These are phyloP conservation scores for Pocillopora grandis DNA, from an alignment of 92 coral and sea anemone genomes.

Conservation along the genomic window DNA sequence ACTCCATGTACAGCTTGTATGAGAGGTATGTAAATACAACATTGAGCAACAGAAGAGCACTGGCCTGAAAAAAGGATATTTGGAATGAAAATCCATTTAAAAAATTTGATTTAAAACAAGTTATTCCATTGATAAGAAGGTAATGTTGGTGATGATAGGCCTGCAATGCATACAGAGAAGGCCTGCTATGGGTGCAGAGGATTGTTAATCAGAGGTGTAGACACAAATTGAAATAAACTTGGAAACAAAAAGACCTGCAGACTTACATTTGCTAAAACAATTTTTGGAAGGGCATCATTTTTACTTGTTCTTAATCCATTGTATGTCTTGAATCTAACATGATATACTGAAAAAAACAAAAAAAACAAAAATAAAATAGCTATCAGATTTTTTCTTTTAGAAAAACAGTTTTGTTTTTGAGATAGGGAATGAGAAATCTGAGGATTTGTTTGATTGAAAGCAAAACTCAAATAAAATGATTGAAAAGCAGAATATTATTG, in stretches of 20 bases:
- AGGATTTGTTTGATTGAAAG: too few relatives aligned
- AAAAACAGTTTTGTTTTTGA: too few relatives aligned
- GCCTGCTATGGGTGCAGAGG: too few relatives aligned
- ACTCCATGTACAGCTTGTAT: conserved; percentile 81
- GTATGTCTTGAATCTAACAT: conserved; percentile 76
- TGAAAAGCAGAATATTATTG: too few relatives aligned
- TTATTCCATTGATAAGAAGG: too few relatives aligned
- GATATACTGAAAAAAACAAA: conserved; percentile 66
- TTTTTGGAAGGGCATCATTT: conserved; percentile 44
- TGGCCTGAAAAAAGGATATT: conserved; percentile 39
- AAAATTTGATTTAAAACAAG: too few relatives aligned
- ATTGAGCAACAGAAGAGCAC: conserved; percentile 61
- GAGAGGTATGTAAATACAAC: conserved; percentile 69
- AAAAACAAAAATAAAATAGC: not conserved
- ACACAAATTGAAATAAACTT: not conserved
- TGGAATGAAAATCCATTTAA: not conserved
- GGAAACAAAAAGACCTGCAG: not conserved
- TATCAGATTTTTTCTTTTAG: not conserved
- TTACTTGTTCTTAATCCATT: conserved; percentile 53
- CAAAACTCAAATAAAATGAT: too few relatives aligned
- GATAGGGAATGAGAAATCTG: too few relatives aligned
- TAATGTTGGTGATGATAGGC: too few relatives aligned
- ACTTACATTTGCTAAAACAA: conserved; percentile 78
- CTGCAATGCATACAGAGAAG: too few relatives aligned
- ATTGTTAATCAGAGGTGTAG: not conserved